Conservation (phyloP, 1,140 invertebrate genomes). For the Triops longicaudatus region DNA sequence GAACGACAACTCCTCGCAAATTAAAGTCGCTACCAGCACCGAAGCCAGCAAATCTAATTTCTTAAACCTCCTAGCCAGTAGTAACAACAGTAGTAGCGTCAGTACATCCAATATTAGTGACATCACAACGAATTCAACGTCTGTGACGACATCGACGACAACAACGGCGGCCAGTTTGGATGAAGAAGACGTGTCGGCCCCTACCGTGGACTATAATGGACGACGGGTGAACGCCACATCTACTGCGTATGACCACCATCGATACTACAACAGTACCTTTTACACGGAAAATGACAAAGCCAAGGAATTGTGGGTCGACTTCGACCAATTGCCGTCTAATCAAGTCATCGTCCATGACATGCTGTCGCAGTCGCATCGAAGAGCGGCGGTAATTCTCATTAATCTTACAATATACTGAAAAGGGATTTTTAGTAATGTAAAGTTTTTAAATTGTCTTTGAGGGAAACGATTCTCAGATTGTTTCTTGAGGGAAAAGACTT, state of each 20-base stretch:
- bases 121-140: neutral
- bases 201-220: slow-evolving; percentile 23
- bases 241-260: slow-evolving; percentile 19
- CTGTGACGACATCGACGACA: neutral
- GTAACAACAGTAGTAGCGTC: neutral
- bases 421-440: too few relatives aligned
- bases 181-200: neutral
- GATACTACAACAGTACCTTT: slow-evolving; percentile 26
- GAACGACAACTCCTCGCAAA: neutral
- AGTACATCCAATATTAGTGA: neutral
- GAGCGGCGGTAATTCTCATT: slow-evolving; percentile 65
- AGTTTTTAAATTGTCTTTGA: too few relatives aligned
- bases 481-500: too few relatives aligned
- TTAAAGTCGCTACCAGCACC: neutral
- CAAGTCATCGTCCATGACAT: slow-evolving; percentile 55
- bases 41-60: neutral
- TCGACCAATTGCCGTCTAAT: slow-evolving; percentile 45
- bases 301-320: slow-evolving; percentile 60
- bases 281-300: slow-evolving; percentile 45
- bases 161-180: neutral
- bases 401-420: too few relatives aligned
- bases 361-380: slow-evolving; percentile 74
- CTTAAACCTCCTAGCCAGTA: neutral
- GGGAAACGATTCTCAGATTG: too few relatives aligned
- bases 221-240: neutral